These are phyloP conservation scores for Siphamia tubifer DNA, from an alignment of 2,113 vertebrate genomes.

Conservation along the genomic window DNA sequence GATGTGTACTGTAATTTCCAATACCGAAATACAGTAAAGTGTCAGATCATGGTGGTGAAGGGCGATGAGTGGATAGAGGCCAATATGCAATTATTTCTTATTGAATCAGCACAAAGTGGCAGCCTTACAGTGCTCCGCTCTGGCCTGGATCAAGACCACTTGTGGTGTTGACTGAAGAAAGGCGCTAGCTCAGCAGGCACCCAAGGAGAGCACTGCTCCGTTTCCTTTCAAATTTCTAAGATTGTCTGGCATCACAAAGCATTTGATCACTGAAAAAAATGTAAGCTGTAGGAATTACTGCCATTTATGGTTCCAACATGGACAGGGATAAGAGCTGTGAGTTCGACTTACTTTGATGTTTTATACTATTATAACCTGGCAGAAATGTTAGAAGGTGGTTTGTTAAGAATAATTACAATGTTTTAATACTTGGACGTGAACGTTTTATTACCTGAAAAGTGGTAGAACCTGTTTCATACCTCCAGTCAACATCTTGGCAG, in stretches of 20 bases:
- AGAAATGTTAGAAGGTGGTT: slow-evolving; percentile 32
- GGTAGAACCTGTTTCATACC: slow-evolving; percentile 22
- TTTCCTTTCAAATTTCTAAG: slow-evolving; percentile 21
- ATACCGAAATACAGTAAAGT: slow-evolving; percentile 29
- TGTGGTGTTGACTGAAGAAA: slow-evolving; percentile 58
- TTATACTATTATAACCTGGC: slow-evolving; percentile 37
- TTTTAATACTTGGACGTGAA: slow-evolving; percentile 31
- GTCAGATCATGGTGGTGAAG: slow-evolving; percentile 25
- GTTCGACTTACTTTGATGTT: slow-evolving; percentile 32
- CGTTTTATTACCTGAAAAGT: slow-evolving; percentile 5
- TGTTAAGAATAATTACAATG: slow-evolving; percentile 41
- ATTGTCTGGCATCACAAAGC: slow-evolving; percentile 27
- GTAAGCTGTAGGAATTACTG: slow-evolving; percentile 21
- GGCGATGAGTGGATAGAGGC: slow-evolving; percentile 42
- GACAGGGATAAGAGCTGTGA: slow-evolving; percentile 15
- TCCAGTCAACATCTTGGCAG: not conserved
- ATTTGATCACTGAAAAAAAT: slow-evolving; percentile 18
- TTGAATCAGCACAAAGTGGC: slow-evolving; percentile 74
- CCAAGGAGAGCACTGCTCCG: slow-evolving; percentile 15
- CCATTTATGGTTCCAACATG: slow-evolving; percentile 33
- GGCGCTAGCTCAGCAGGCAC: slow-evolving; percentile 49
- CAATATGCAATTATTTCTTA: slow-evolving; percentile 72
- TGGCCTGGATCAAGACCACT: slow-evolving; percentile 62
- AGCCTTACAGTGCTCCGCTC: slow-evolving; percentile 39
- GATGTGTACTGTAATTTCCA: slow-evolving; percentile 20